Percentiles rank a stretch among this genome's conserved stretches.
These are phyloP conservation scores for Oxyruncus cristatus DNA, from an alignment of 2,113 vertebrate species.

Conservation along the genomic window DNA sequence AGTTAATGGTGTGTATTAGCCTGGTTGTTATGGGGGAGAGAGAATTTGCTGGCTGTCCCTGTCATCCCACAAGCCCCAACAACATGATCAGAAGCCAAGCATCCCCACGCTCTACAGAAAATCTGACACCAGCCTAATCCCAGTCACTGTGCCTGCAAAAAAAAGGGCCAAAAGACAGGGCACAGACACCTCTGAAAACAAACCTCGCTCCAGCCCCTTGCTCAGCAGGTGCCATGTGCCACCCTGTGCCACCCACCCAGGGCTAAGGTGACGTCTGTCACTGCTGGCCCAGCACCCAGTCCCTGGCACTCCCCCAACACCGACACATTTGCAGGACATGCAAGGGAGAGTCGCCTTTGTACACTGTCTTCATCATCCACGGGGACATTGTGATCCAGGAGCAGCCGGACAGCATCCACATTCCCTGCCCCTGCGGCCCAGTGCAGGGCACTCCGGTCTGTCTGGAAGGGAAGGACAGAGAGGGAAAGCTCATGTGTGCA, in stretches of 20 bases:
- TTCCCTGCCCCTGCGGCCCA: constrained; percentile 86
- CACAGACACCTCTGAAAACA: neutral
- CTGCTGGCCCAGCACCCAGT: neutral
- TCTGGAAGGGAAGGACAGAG: constrained; percentile 61
- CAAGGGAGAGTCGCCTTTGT: constrained; percentile 1
- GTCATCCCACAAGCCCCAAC: neutral
- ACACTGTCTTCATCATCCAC: constrained; percentile 83
- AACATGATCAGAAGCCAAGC: neutral
- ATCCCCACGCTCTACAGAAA: neutral
- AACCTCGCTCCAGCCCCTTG: neutral
- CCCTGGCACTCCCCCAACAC: fast-evolving
- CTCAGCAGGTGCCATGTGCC: neutral
- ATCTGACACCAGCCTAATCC: neutral
- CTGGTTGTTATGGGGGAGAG: neutral
- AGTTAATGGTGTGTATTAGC: neutral
- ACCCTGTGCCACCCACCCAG: neutral
- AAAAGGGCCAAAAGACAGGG: neutral
- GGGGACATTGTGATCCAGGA: constrained; percentile 77
- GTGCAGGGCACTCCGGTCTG: constrained; percentile 84
- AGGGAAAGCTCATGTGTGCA: neutral
- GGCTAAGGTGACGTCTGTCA: neutral
- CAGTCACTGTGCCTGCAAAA: neutral
- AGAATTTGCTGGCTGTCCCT: neutral
- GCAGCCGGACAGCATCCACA: constrained; percentile 79
- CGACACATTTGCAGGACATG: neutral